These are phyloP conservation scores for Bos indicus DNA, from an alignment of 2,113 vertebrate genomes.

Conservation along the genomic window DNA sequence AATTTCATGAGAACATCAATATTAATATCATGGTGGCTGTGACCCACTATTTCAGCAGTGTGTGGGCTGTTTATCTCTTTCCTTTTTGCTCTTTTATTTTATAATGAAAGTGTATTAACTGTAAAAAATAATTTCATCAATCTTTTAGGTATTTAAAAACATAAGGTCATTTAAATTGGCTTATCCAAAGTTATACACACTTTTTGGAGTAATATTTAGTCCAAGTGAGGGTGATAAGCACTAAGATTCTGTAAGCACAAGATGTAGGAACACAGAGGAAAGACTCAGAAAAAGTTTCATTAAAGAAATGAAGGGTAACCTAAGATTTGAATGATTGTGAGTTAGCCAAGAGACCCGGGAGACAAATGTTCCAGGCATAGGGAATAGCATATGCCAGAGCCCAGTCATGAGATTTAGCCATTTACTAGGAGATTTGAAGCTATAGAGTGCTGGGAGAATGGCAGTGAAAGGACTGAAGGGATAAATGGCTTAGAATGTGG, in stretches of 20 bases:
- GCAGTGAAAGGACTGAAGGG: background rate
- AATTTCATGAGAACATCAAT: conserved; percentile 19
- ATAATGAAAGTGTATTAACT: background rate
- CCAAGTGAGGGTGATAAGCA: background rate
- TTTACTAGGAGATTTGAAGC: background rate
- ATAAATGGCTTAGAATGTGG: background rate
- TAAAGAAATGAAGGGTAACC: background rate
- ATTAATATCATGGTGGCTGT: background rate
- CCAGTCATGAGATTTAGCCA: background rate
- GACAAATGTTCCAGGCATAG: background rate
- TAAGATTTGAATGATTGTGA: background rate
- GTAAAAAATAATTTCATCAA: background rate
- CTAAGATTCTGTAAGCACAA: background rate
- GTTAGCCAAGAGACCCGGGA: background rate
- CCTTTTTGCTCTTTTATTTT: background rate
- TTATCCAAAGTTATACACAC: background rate
- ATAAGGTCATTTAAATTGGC: background rate
- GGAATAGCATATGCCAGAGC: background rate
- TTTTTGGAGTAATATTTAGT: background rate
- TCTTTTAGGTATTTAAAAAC: conserved; percentile 14
- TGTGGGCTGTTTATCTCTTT: background rate
- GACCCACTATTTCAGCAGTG: background rate
- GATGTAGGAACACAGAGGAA: background rate
- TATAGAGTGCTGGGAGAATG: background rate
- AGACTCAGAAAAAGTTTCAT: background rate